These are phyloP conservation scores for Drosophila novamexicana DNA, from an alignment of 1,140 invertebrate species.

Conservation along the genomic window DNA sequence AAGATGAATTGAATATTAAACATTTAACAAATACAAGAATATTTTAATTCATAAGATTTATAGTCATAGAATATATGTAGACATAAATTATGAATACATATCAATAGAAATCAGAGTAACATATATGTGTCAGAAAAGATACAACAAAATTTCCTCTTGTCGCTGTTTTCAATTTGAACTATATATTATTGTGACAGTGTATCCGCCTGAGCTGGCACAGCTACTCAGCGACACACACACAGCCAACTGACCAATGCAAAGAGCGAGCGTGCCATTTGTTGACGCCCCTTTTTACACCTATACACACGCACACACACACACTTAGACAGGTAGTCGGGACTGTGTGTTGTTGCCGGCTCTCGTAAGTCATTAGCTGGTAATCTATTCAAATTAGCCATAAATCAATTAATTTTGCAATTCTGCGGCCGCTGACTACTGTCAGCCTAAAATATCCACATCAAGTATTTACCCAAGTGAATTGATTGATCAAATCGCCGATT, in stretches of 20 bases:
- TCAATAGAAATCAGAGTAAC: too few species aligned
- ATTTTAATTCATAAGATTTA: too few species aligned
- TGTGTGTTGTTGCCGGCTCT: slow-evolving; percentile 52
- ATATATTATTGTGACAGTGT: slow-evolving; percentile 38
- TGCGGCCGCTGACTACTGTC: slow-evolving; percentile 44
- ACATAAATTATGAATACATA: too few species aligned
- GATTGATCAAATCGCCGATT: slow-evolving; percentile 52
- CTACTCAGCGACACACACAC: slow-evolving; percentile 37
- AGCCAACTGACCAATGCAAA: slow-evolving; percentile 63
- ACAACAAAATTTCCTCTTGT: too few species aligned
- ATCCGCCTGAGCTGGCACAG: slow-evolving; percentile 35
- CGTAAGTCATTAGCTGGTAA: slow-evolving; percentile 65
- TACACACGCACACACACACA: slow-evolving; percentile 8
- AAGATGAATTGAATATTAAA: not conserved
- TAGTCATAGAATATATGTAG: too few species aligned
- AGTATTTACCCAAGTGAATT: slow-evolving; percentile 30
- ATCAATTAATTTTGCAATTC: slow-evolving; percentile 61
- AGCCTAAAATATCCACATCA: slow-evolving; percentile 35
- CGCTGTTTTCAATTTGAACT: not conserved
- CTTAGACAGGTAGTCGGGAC: not conserved
- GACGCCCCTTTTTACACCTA: slow-evolving; percentile 55
- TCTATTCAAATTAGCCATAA: slow-evolving; percentile 78
- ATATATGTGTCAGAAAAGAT: too few species aligned
- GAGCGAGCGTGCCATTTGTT: slow-evolving; percentile 52
- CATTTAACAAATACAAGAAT: not conserved